phyloP scores from a whole-genome alignment of 2,888 invertebrate genomes.

The Megalurothrips usitatus region DNA sequence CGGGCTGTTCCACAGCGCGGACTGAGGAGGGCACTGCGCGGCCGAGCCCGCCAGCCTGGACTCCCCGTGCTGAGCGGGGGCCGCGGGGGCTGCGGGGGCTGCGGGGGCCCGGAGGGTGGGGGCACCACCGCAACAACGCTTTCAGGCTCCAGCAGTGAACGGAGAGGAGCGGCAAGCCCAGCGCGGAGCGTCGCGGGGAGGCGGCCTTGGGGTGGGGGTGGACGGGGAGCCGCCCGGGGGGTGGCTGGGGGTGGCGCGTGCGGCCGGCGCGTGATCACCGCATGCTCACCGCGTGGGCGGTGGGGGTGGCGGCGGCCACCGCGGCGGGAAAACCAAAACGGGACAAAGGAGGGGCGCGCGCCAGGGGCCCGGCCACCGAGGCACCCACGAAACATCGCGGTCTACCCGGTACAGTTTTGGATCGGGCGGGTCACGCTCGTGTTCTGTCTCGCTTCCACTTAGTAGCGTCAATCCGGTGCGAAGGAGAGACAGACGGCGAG shows the following conservation, averaged over 20 bases:
- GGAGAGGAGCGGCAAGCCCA: neutral
- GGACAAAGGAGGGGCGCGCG: too few species aligned
- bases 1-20: neutral
- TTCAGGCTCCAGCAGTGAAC: neutral
- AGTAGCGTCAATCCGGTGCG: too few species aligned
- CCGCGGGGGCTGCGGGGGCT: too few species aligned
- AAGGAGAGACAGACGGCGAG: too few species aligned
- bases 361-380: too few species aligned
- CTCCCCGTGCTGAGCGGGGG: too few species aligned
- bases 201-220: neutral
- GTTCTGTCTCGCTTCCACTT: too few species aligned
- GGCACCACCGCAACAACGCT: too few species aligned
- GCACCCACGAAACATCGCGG: too few species aligned
- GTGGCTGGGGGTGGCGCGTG: neutral
- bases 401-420: too few species aligned
- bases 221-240: neutral
- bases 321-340: neutral
- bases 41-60: neutral
- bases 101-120: too few species aligned
- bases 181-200: neutral
- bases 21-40: neutral
- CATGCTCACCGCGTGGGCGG: neutral
- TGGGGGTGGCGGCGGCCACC: neutral
- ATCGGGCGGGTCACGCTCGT: too few species aligned
- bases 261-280: neutral